phyloP scores from a whole-genome alignment of 1,140 invertebrate species.

The Anastrepha ludens region DNA sequence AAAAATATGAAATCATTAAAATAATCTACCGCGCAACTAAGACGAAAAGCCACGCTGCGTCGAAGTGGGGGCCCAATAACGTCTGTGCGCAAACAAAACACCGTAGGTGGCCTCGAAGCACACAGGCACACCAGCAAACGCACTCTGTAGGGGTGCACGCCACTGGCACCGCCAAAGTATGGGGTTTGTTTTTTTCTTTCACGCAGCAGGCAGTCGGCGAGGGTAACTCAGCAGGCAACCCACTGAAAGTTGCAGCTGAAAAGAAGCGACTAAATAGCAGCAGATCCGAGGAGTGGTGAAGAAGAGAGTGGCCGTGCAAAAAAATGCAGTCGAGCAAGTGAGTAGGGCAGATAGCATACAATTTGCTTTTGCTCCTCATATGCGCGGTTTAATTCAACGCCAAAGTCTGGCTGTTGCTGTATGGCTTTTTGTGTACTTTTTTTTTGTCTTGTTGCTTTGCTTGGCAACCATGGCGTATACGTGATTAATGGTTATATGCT shows the following conservation, averaged over 20 bases:
- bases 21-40: background rate
- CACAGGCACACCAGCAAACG: background rate
- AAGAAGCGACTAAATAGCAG: background rate
- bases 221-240: background rate
- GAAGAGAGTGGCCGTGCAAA: background rate
- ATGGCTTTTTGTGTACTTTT: background rate
- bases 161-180: background rate
- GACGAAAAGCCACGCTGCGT: background rate
- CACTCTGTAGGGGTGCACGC: background rate
- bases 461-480: conserved; percentile 6
- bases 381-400: background rate
- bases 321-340: background rate
- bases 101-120: background rate
- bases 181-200: background rate
- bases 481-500: conserved; percentile 53
- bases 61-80: too few species aligned
- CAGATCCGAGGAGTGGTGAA: background rate
- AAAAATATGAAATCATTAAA: background rate
- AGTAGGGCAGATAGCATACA: background rate
- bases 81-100: background rate
- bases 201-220: background rate
- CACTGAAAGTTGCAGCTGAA: conserved; percentile 13
- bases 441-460: too few species aligned
- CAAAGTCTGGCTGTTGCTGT: background rate
- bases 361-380: background rate